Evolutionary conservation across 2,797 vertebrate genomes (phyloP), one percentile per base, ranked within the genome.

Genomic region (Sebastes aleutianus): DNA sequence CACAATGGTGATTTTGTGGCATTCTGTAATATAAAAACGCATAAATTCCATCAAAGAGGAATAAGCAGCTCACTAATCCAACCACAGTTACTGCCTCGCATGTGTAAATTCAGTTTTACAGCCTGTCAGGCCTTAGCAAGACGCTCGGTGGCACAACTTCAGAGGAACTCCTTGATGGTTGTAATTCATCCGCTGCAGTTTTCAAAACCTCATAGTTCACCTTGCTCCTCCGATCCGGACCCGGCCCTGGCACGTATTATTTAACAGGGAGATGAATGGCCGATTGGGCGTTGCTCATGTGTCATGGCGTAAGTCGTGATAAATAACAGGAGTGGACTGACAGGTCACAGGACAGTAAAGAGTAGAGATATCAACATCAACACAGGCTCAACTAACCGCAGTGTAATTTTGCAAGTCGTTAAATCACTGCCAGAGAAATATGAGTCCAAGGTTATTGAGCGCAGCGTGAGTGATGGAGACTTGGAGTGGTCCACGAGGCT

Each of bases 381-480:
- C 91, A 92, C 89, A 85, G 86, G 85, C 90, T 89, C 91, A 87
- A 91, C 92, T 92, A 83, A 87, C 91, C 84, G 78, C 83, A 80
- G 57, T 90, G 92, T 93, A 93, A 93, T 92, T 94, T 93, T 94
- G 93, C 87, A 90, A 93, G 93, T 91, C 90, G 82, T 95, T 96
- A 96, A 96, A 96, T 96, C 94, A 95, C 87, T 86, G 89, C 69
- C 87, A 85, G 87, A 95, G 93, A 96, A 95, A 95, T 95, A 94
- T 88, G 95, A 95, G 90, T 92, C 92, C 95, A 95, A 96, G 95
- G 95, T 96, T 96, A 95, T 94, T 94, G 95, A 95, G 90, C 76
- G 53, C 83, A 5, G 78, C 3, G 36, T 94, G 95, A 96, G 79
- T 90, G 92, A 96, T 95, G 89, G 91, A 89, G 93, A 85, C 90